Conservation (phyloP, 2,113 vertebrate species). For the Sceloporus tristichus region DNA sequence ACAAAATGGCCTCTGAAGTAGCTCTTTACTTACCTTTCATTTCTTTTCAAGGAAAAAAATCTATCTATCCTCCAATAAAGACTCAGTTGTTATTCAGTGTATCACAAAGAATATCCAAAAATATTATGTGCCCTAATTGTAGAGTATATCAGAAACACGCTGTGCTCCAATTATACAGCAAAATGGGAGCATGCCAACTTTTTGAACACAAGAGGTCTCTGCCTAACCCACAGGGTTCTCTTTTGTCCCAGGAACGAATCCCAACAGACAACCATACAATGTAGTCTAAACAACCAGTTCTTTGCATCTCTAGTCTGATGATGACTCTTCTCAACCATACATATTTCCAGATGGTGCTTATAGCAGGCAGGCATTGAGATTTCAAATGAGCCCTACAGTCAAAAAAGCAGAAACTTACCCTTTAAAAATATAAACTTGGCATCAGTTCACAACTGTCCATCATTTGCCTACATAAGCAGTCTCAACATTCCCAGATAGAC, state of each 20-base stretch:
- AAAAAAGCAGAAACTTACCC: background rate
- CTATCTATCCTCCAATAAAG: background rate
- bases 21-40: background rate
- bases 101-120: slow-evolving; percentile 39
- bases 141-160: slow-evolving; percentile 17
- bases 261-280: background rate
- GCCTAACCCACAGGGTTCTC: background rate
- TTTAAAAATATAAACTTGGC: background rate
- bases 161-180: background rate
- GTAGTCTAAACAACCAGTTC: background rate
- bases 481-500: too few relatives aligned
- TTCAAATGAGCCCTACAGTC: too few relatives aligned
- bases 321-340: too few relatives aligned
- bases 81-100: slow-evolving; percentile 30
- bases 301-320: background rate
- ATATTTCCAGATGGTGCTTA: background rate
- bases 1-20: background rate
- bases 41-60: background rate
- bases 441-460: background rate
- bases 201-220: too few relatives aligned
- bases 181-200: too few relatives aligned
- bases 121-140: background rate
- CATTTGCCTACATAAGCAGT: background rate
- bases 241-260: background rate
- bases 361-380: too few relatives aligned